Conservation (phyloP, 2,888 invertebrate genomes). For the Lithodes maja region DNA sequence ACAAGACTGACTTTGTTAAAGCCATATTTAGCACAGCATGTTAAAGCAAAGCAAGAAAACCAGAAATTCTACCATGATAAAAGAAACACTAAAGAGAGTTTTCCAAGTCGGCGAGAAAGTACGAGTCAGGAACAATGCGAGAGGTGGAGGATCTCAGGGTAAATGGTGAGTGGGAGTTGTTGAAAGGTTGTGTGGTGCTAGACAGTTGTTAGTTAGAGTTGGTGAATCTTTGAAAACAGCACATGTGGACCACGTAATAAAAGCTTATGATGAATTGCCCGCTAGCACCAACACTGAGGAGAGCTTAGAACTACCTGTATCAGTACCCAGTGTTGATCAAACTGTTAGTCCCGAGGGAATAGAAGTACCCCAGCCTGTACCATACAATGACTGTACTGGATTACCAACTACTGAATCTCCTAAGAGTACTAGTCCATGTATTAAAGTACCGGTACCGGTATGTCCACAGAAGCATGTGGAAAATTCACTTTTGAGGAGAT, state of each 20-base stretch:
- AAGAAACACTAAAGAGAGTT: not conserved
- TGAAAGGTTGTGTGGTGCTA: not conserved
- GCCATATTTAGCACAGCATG: constrained; percentile 6
- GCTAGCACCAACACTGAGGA: too few relatives aligned
- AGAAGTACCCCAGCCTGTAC: too few relatives aligned
- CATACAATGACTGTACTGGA: not conserved
- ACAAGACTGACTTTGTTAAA: constrained; percentile 9
- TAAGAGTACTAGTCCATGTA: not conserved
- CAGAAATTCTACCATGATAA: not conserved
- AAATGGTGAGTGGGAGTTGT: not conserved
- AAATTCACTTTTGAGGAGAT: not conserved
- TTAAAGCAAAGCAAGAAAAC: constrained; percentile 14
- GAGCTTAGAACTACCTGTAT: too few relatives aligned
- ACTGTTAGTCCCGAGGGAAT: too few relatives aligned
- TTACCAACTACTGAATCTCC: not conserved
- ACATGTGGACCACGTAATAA: too few relatives aligned
- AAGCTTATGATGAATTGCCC: too few relatives aligned
- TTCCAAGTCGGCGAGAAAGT: constrained; percentile 11
- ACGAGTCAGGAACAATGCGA: not conserved
- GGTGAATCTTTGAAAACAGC: too few relatives aligned
- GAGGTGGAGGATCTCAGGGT: not conserved
- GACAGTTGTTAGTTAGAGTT: too few relatives aligned
- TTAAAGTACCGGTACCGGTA: not conserved
- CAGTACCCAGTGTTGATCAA: too few relatives aligned
- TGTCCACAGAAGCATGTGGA: not conserved